phyloP scores from a whole-genome alignment of 2,113 vertebrate species.

The Tricholaema leucomelas region DNA sequence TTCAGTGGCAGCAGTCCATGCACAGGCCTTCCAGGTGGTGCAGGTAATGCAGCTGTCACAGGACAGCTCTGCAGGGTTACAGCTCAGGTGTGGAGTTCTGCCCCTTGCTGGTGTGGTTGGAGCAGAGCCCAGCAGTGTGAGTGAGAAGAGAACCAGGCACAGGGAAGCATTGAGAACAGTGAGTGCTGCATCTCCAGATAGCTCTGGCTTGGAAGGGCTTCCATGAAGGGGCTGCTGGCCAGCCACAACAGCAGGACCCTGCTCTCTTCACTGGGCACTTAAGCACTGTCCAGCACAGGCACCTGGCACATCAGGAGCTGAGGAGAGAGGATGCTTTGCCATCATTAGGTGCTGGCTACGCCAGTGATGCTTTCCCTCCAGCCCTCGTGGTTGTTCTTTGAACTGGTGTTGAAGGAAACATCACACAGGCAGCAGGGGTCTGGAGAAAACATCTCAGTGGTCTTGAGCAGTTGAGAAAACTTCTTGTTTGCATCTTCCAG shows the following conservation, averaged over 20 bases:
- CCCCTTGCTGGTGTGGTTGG: accelerated
- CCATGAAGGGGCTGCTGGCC: not conserved
- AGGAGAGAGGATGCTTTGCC: not conserved
- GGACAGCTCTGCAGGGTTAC: accelerated
- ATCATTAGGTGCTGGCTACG: not conserved
- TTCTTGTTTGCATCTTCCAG: not conserved
- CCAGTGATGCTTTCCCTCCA: not conserved
- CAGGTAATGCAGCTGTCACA: not conserved
- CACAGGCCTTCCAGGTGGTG: accelerated
- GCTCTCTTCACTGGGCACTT: not conserved
- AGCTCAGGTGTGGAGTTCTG: not conserved
- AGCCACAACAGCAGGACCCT: not conserved
- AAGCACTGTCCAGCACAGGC: accelerated
- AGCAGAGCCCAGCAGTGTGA: not conserved
- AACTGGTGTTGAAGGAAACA: not conserved
- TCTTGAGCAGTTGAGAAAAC: not conserved
- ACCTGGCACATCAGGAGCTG: not conserved
- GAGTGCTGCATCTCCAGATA: accelerated
- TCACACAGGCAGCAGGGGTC: not conserved
- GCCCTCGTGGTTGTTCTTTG: not conserved
- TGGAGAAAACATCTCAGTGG: not conserved
- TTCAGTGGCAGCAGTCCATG: accelerated
- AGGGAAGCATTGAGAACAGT: not conserved
- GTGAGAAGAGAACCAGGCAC: not conserved
- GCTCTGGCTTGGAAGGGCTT: not conserved